Percentiles rank a stretch among this genome's conserved stretches.
phyloP scores from a whole-genome alignment of 2,113 vertebrate species.

The Penelope pileata region DNA sequence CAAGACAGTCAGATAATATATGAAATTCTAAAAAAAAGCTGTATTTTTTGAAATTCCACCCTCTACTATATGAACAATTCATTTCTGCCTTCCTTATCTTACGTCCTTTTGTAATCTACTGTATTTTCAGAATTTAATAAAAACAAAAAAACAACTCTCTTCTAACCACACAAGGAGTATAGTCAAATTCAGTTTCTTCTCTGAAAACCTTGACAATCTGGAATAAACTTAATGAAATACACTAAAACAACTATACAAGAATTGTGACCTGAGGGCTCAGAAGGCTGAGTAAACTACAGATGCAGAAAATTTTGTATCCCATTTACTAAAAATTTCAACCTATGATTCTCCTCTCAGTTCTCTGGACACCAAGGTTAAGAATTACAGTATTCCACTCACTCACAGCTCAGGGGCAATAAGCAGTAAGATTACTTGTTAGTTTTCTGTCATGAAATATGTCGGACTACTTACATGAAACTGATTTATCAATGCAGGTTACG shows the following conservation, averaged over 20 bases:
- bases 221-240: background rate
- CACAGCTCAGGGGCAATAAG: background rate
- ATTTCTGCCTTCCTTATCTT: background rate
- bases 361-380: background rate
- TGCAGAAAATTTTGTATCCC: background rate
- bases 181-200: background rate
- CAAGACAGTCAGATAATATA: background rate
- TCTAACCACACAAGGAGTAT: background rate
- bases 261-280: background rate
- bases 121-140: background rate
- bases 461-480: background rate
- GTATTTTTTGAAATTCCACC: background rate
- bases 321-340: background rate
- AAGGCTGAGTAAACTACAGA: background rate
- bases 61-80: background rate
- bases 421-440: background rate
- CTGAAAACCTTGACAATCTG: background rate
- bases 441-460: background rate
- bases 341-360: background rate
- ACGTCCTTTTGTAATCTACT: background rate
- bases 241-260: background rate
- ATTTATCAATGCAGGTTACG: background rate
- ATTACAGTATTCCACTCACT: background rate
- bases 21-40: background rate
- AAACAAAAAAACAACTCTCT: fast-evolving